phyloP scores from a whole-genome alignment of 2,888 invertebrate genomes.

The Shargacucullia verbasci region DNA sequence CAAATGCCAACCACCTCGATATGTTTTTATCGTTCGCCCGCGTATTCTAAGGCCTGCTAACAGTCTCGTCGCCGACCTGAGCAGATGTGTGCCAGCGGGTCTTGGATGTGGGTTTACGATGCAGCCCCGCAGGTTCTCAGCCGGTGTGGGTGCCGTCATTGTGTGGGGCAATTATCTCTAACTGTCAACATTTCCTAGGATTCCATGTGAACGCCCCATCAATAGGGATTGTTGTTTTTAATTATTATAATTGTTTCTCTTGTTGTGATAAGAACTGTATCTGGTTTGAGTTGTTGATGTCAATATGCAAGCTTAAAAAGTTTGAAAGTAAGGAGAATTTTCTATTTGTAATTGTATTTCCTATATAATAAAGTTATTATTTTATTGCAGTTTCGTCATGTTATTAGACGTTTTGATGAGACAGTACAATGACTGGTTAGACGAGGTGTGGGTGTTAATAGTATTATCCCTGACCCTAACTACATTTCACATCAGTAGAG shows the following conservation, averaged over 20 bases:
- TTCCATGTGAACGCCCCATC: slow-evolving; percentile 69
- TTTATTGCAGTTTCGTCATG: too few species aligned
- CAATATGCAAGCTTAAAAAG: slow-evolving; percentile 4
- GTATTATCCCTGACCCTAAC: too few species aligned
- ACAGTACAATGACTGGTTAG: too few species aligned
- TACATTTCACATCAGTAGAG: too few species aligned
- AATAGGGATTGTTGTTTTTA: slow-evolving; percentile 61
- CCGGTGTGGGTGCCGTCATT: slow-evolving; percentile 67
- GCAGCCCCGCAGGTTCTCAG: slow-evolving; percentile 72
- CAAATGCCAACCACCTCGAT: slow-evolving; percentile 8
- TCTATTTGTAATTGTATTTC: too few species aligned
- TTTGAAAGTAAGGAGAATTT: neutral
- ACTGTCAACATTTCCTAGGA: slow-evolving; percentile 76
- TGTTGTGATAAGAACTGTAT: slow-evolving; percentile 47
- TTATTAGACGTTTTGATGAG: too few species aligned
- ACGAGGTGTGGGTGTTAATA: too few species aligned
- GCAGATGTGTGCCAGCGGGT: slow-evolving; percentile 80
- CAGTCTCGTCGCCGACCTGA: slow-evolving; percentile 46
- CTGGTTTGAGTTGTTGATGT: slow-evolving; percentile 13
- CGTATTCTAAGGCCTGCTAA: slow-evolving; percentile 45
- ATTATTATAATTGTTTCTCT: slow-evolving; percentile 58
- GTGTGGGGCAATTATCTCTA: slow-evolving; percentile 76
- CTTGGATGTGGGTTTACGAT: slow-evolving; percentile 82
- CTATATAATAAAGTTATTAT: too few species aligned
- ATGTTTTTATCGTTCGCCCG: slow-evolving; percentile 53